Conservation (phyloP, 2,888 invertebrate genomes). For the Theristus sp. region DNA sequence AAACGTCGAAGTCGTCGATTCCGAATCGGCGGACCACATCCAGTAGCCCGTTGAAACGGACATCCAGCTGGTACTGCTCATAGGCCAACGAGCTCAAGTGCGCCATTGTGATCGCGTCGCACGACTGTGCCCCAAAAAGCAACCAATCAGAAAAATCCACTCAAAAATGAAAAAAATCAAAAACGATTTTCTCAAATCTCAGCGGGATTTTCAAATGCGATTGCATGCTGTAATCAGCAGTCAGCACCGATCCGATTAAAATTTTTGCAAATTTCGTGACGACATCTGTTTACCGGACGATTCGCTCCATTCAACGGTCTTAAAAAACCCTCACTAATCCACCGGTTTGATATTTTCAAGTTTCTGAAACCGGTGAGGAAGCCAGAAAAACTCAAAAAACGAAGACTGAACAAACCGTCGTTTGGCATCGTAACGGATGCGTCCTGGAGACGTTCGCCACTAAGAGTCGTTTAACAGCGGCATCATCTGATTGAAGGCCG, state of each 20-base stretch:
- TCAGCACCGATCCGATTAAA: too few species aligned
- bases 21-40: slow-evolving; percentile 33
- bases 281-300: too few species aligned
- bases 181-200: slow-evolving; percentile 4
- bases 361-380: too few species aligned
- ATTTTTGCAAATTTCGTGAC: too few species aligned
- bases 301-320: too few species aligned
- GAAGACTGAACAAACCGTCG: not conserved
- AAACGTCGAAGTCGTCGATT: slow-evolving; percentile 50
- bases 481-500: not conserved
- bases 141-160: slow-evolving; percentile 6
- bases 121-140: slow-evolving; percentile 41
- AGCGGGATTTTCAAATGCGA: too few species aligned
- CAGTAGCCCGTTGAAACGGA: slow-evolving; percentile 63
- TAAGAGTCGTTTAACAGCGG: slow-evolving; percentile 55
- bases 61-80: slow-evolving; percentile 63
- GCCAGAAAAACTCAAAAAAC: too few species aligned
- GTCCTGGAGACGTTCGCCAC: slow-evolving; percentile 55
- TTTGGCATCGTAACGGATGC: slow-evolving; percentile 15
- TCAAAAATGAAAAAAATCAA: slow-evolving; percentile 1
- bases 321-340: too few species aligned
- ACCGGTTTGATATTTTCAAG: too few species aligned
- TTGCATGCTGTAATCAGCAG: too few species aligned
- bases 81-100: slow-evolving; percentile 76
- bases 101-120: slow-evolving; percentile 66